phyloP scores from a whole-genome alignment of 2,888 invertebrate genomes.

The Agrilus cyanescens region DNA sequence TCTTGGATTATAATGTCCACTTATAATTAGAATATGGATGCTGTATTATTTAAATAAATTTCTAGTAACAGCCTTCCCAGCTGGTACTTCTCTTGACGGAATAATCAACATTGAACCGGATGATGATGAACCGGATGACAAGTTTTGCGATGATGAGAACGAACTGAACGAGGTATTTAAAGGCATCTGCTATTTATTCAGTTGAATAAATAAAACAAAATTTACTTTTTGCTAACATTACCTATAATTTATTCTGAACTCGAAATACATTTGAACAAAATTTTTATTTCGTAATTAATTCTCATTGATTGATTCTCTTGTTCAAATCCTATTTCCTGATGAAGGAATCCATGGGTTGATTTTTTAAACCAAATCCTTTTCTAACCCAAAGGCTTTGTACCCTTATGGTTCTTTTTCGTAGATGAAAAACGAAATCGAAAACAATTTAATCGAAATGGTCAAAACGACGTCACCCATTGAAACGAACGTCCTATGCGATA shows the following conservation, averaged over 20 bases:
- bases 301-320: no score
- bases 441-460: constrained; percentile 22
- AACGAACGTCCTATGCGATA: constrained; percentile 16
- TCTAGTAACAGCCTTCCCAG: constrained; percentile 38
- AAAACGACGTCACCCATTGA: constrained; percentile 10
- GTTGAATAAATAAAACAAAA: not conserved
- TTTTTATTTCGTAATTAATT: no score
- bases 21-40: no score
- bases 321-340: no score
- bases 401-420: constrained; percentile 12
- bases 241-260: no score
- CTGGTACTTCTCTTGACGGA: constrained; percentile 38
- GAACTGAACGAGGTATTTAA: constrained; percentile 30
- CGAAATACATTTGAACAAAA: no score
- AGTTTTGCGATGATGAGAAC: constrained; percentile 35
- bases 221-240: no score
- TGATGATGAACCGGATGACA: constrained; percentile 12
- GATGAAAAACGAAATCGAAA: constrained; percentile 26
- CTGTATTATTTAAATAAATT: constrained; percentile 9
- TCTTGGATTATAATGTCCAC: no score
- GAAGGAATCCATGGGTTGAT: no score
- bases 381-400: no score
- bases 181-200: constrained; percentile 1
- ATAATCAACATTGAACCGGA: constrained; percentile 34
- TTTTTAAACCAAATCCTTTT: no score